These are phyloP conservation scores for Phthorimaea operculella DNA, from an alignment of 1,140 invertebrate species.

Conservation along the genomic window DNA sequence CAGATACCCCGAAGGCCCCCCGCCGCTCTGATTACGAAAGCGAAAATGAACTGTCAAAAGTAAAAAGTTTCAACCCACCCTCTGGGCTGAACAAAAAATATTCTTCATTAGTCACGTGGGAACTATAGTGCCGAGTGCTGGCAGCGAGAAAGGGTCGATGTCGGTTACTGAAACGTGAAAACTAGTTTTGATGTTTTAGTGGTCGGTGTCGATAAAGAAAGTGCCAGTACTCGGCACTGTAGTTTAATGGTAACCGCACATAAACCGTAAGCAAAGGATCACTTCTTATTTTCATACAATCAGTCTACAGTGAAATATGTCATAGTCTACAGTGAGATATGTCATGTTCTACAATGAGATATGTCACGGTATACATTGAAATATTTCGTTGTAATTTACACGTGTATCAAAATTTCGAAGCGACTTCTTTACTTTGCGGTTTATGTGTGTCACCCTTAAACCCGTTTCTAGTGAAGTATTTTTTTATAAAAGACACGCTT, in stretches of 20 bases:
- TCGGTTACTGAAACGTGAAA: not conserved
- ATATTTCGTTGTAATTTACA: too few species aligned
- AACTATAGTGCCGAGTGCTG: not conserved
- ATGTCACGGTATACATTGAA: too few species aligned
- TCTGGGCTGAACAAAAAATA: slow-evolving; percentile 2
- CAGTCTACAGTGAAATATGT: too few species aligned
- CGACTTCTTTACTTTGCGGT: too few species aligned
- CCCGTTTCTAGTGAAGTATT: not conserved
- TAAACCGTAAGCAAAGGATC: too few species aligned
- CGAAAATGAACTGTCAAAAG: slow-evolving; percentile 10
- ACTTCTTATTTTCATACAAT: too few species aligned
- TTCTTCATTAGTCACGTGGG: not conserved
- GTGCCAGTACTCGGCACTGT: not conserved
- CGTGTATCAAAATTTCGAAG: too few species aligned
- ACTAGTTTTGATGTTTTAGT: not conserved
- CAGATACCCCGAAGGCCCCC: slow-evolving; percentile 88
- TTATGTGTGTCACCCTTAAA: too few species aligned
- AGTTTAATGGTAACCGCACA: not conserved
- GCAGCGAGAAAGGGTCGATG: not conserved
- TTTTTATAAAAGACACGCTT: slow-evolving; percentile 6
- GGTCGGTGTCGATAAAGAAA: not conserved
- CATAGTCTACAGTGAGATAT: too few species aligned
- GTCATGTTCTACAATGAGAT: too few species aligned
- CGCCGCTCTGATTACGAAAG: slow-evolving; percentile 76
- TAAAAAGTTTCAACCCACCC: not conserved